These are phyloP conservation scores for Cantharis flavilabris DNA, from an alignment of 2,888 invertebrate species.

Conservation along the genomic window DNA sequence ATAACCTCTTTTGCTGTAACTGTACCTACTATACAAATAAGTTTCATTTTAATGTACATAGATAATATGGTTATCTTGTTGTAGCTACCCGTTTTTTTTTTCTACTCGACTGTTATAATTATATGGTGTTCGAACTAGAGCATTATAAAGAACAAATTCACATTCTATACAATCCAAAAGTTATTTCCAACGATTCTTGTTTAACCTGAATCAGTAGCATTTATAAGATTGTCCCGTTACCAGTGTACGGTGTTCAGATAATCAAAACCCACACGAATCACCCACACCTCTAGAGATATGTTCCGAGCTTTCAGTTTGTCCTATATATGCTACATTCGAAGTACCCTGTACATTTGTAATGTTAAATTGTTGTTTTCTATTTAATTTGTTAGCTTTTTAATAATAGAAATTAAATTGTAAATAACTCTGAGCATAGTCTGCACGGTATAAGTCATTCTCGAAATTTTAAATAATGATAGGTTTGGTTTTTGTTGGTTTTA, in stretches of 20 bases:
- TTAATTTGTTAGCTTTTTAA: neutral
- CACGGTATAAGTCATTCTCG: neutral
- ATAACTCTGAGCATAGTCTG: neutral
- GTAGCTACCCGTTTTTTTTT: neutral
- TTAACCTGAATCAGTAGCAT: neutral
- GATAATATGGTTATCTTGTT: neutral
- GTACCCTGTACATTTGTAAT: neutral
- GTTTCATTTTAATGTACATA: neutral
- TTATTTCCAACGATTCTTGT: neutral
- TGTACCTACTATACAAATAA: neutral
- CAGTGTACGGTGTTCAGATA: neutral
- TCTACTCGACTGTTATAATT: neutral
- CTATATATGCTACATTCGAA: neutral
- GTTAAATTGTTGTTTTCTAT: too few relatives aligned
- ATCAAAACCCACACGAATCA: slow-evolving; percentile 1
- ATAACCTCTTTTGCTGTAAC: neutral
- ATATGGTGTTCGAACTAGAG: neutral
- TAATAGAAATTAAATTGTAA: slow-evolving; percentile 1
- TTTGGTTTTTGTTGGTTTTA: neutral
- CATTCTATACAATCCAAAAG: neutral
- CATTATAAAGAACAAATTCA: neutral
- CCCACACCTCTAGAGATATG: neutral
- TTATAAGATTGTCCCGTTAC: neutral
- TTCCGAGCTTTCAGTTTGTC: neutral
- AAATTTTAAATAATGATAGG: slow-evolving; percentile 1